Percentiles rank a stretch among this genome's conserved stretches.
phyloP scores from a whole-genome alignment of 2,888 invertebrate species.

The Apantesis nais region DNA sequence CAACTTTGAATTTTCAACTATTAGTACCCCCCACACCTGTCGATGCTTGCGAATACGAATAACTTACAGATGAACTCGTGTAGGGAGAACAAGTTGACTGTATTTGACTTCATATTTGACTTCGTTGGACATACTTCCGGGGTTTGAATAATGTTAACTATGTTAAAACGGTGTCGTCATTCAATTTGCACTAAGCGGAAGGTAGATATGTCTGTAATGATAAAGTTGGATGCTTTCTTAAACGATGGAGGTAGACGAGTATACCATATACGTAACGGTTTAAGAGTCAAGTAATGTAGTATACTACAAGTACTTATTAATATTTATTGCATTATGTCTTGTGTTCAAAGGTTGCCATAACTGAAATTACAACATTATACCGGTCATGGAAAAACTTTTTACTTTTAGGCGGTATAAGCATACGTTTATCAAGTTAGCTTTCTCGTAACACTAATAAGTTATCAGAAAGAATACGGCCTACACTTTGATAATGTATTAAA shows the following conservation, averaged over 20 bases:
- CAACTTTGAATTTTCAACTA: slow-evolving; percentile 84
- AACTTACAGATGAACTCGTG: slow-evolving; percentile 43
- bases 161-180: slow-evolving; percentile 2
- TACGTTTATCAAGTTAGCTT: no score
- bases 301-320: no score
- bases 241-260: neutral
- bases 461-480: neutral
- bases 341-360: no score
- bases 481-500: neutral
- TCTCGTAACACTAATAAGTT: no score
- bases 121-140: slow-evolving; percentile 31
- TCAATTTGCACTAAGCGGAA: neutral
- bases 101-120: slow-evolving; percentile 24
- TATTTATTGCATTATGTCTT: no score
- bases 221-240: neutral
- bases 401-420: no score
- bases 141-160: slow-evolving; percentile 13
- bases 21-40: slow-evolving; percentile 75
- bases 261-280: no score
- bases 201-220: neutral
- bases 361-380: no score
- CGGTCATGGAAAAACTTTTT: no score
- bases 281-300: no score
- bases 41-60: slow-evolving; percentile 64
- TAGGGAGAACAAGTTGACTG: slow-evolving; percentile 37